Base-by-base conservation (phyloP, 1,140 invertebrate genomes). In the Gryon sp. region DNA sequence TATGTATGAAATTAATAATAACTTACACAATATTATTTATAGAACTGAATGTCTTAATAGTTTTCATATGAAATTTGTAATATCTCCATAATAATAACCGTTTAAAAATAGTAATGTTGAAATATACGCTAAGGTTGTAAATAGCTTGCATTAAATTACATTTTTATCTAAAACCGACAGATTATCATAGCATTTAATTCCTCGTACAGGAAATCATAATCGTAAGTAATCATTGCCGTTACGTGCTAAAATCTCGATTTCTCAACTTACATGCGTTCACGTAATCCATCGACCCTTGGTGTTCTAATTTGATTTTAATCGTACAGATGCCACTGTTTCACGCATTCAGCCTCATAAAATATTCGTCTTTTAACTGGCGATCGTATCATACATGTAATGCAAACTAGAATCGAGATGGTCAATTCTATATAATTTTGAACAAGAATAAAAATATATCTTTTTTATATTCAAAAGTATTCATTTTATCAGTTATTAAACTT, bases 251-350 rank as follows among this genome's bases (percentile, higher is more conserved):
- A 75, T 60, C 53, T 34, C 70, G 62, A 62, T 75, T 36, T 36
- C 28, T 43, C 70, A 48, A 59, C 43, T 63, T 73, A 73, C 59
- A 73, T 16, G 52, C 59, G 59, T 65, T 59, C 46, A 50, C 69
- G 41, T 15, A 46, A 59, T 73, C 48, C 69, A 73, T 73, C 69
- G 69, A 73, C 69, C 69, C 69, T 63, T 26, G 40, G 8, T 18
- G 59, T 62, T 63, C 57, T 74, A 65, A 72, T 72, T 72, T 72
- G 68, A 72, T 72, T 62, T 72, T 72, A 72, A 72, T 72, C 66
- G 55, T 46, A 34, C 55, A 43, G 68, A 62, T 62, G 68, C 70
- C 70, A 74, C 70, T 63, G 69, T 72, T 72, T 62, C 68, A 46
- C 46, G 48, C 45, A 72, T 62, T 72, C 68, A 53, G 62, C 62